Evolutionary conservation across 2,888 invertebrate genomes (phyloP), one percentile per base, ranked within the genome.

Genomic region (Rhagonycha fulva): DNA sequence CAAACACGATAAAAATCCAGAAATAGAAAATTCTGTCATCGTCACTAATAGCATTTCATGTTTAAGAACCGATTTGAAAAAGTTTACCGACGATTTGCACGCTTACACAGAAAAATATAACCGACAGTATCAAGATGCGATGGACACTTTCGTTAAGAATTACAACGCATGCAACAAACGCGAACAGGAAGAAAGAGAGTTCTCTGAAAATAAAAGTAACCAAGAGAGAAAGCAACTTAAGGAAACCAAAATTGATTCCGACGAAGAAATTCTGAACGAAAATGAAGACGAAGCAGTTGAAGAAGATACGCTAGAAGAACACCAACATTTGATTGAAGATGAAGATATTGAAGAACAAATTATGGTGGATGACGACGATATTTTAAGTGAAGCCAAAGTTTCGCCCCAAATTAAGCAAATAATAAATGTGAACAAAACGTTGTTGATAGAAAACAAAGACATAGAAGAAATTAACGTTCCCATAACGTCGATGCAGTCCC

Each of bases 131-230:
- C 77, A 81, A 4, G 77, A 75, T n/a, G 30, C 86, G 26, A 81
- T 86, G 24, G 81, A 84, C 14, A 82, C 84, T 14, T 87, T 85
- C 75, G 84, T 84, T 69, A 81, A 82, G 12, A 82, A 84, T 9
- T 80, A 85, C 71, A 81, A 82, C 7, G 70, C 66, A 0, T 68
- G 62, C 9, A 76, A 62, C 62, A 63, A 74, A 26, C 26, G 28
- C 7, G 30, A 47, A 10, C 26, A 67, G n/a, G 12, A 26, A 30
- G 10, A n/a, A 11, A 23, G 28, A 11, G 28, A 66, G 0, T 7
- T n/a, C 47, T 0, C n/a, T 5, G 47, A 47, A n/a, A n/a, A 47
- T n/a, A 47, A 47, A 66, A 5, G 0, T 9, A 12, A 62, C 26
- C 26, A 1, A 28, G 12, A 9, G 32, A 72, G 28, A 2, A 14